These are phyloP conservation scores for Opisthocomus hoazin DNA, from an alignment of 2,113 vertebrate species.

Conservation along the genomic window DNA sequence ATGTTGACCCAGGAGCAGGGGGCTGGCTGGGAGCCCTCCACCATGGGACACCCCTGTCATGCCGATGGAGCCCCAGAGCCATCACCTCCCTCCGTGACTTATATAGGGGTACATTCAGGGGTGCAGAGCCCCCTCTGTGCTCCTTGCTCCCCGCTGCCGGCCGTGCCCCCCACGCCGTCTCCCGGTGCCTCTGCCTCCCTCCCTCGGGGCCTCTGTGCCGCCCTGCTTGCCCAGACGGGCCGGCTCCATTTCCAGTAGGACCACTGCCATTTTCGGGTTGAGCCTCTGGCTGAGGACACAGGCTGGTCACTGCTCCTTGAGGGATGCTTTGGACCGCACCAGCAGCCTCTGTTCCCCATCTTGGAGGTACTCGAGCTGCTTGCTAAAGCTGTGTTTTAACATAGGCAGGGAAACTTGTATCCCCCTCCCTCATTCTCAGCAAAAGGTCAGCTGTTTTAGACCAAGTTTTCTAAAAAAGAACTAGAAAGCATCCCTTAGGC, in stretches of 20 bases:
- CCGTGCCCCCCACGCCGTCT: fast-evolving
- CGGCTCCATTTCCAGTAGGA: fast-evolving
- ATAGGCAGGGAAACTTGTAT: neutral
- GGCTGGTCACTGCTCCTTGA: neutral
- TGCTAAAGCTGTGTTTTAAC: neutral
- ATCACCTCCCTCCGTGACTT: neutral
- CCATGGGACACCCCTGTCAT: neutral
- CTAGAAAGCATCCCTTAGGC: neutral
- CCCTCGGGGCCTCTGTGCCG: fast-evolving
- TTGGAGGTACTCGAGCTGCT: neutral
- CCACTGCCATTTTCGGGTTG: neutral
- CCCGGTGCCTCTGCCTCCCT: neutral
- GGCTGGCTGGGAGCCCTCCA: neutral
- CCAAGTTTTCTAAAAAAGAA: neutral
- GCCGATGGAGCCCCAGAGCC: neutral
- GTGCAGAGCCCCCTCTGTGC: neutral
- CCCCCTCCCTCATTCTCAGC: neutral
- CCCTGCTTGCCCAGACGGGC: neutral
- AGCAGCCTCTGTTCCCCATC: neutral
- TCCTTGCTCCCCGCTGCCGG: fast-evolving
- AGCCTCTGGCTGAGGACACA: neutral
- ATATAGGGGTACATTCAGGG: neutral
- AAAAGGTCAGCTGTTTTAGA: neutral
- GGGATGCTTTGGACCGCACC: neutral
- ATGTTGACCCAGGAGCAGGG: fast-evolving